Conservation (phyloP, 2,888 invertebrate genomes). For the Camponotus fellah region DNA sequence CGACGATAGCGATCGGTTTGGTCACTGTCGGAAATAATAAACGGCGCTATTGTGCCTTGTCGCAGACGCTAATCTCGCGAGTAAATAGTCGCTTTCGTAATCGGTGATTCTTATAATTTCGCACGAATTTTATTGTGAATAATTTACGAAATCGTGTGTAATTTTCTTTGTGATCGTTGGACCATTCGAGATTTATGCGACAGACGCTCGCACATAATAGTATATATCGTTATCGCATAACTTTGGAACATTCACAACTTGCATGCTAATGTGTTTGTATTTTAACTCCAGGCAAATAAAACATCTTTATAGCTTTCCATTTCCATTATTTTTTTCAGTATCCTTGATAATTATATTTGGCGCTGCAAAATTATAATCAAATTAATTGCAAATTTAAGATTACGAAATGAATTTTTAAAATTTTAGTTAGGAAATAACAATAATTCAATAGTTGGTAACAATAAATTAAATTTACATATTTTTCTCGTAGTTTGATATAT, state of each 20-base stretch:
- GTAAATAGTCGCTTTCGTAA: slow-evolving; percentile 70
- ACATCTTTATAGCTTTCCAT: not conserved
- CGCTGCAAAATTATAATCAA: not conserved
- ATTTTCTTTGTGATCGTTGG: not conserved
- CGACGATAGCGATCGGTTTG: slow-evolving; percentile 66
- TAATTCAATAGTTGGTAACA: not conserved
- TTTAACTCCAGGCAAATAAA: not conserved
- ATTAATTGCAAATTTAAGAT: not conserved
- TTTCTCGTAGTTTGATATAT: not conserved
- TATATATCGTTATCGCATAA: not conserved
- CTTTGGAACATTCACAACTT: not conserved
- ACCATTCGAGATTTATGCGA: not conserved
- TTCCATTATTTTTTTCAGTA: not conserved
- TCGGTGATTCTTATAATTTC: slow-evolving; percentile 41
- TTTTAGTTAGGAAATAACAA: not conserved
- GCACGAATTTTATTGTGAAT: slow-evolving; percentile 54
- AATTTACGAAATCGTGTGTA: slow-evolving; percentile 57
- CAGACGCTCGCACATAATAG: not conserved
- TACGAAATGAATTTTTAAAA: not conserved
- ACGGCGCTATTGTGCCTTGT: slow-evolving; percentile 67
- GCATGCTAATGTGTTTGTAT: not conserved
- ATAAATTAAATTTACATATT: not conserved
- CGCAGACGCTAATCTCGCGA: slow-evolving; percentile 69
- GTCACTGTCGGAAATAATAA: slow-evolving; percentile 71
- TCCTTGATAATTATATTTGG: not conserved